Percentiles rank a stretch among this genome's conserved stretches.
Conservation (phyloP, 2,888 invertebrate genomes). For the Tipula helvola region DNA sequence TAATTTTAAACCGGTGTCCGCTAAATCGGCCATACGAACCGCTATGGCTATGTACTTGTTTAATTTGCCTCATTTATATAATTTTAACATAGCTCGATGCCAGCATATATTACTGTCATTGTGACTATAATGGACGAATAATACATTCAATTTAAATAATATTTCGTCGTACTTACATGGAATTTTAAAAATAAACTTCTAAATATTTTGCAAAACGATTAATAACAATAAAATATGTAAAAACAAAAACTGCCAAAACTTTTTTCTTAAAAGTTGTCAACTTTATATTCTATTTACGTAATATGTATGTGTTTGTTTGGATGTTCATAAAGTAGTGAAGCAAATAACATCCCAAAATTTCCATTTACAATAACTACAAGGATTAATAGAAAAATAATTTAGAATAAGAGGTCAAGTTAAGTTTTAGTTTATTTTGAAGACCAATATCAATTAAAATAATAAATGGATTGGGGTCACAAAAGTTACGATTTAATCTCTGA, state of each 20-base stretch:
- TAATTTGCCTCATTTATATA: too few species aligned
- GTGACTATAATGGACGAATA: too few species aligned
- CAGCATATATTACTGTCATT: too few species aligned
- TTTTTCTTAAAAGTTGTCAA: not conserved
- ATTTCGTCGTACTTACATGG: not conserved
- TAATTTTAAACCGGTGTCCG: too few species aligned
- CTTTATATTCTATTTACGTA: not conserved
- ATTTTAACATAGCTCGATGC: too few species aligned
- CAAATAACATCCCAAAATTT: not conserved
- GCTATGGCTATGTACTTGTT: too few species aligned
- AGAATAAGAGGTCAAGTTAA: not conserved
- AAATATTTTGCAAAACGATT: not conserved
- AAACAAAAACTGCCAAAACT: not conserved
- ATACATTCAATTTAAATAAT: not conserved
- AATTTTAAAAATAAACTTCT: not conserved
- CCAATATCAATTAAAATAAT: not conserved
- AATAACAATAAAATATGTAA: not conserved
- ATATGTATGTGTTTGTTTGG: not conserved
- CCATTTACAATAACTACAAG: not conserved
- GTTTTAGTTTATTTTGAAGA: not conserved
- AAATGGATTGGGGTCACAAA: not conserved
- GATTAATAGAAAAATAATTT: not conserved
- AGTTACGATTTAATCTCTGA: not conserved
- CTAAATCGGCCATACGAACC: too few species aligned
- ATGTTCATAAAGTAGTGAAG: not conserved